Conservation (phyloP, 2,888 invertebrate species). For the Pandemis corylana region DNA sequence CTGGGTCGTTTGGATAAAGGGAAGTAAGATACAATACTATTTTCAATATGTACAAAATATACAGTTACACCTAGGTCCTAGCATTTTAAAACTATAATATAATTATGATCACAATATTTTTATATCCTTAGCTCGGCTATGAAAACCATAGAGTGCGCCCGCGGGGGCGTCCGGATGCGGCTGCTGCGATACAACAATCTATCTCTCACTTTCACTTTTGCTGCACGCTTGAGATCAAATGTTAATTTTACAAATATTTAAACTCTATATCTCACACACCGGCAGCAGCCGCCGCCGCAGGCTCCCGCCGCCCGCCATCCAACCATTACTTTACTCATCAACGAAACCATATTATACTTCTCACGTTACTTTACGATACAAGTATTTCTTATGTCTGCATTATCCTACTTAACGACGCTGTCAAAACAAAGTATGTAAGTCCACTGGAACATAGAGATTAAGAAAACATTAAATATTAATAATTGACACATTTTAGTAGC, state of each 20-base stretch:
- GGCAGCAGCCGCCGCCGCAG: constrained; percentile 67
- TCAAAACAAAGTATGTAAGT: constrained; percentile 49
- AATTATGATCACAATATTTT: constrained; percentile 85
- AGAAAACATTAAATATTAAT: constrained; percentile 60
- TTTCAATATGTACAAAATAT: constrained; percentile 86
- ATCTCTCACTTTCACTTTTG: constrained; percentile 79
- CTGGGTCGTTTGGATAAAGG: constrained; percentile 84
- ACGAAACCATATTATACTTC: constrained; percentile 83
- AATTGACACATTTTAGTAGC: constrained; percentile 56
- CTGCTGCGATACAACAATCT: constrained; percentile 72
- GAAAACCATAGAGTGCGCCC: constrained; percentile 59
- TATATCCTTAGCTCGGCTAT: constrained; percentile 77
- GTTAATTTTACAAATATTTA: constrained; percentile 81
- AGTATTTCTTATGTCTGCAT: constrained; percentile 59
- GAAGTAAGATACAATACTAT: constrained; percentile 85
- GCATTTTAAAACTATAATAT: constrained; percentile 80
- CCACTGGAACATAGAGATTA: constrained; percentile 55
- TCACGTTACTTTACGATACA: constrained; percentile 58
- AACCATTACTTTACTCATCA: constrained; percentile 40
- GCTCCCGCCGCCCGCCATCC: constrained; percentile 35
- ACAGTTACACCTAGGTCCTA: constrained; percentile 81
- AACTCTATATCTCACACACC: constrained; percentile 79
- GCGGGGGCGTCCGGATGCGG: constrained; percentile 61
- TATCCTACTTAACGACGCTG: constrained; percentile 52
- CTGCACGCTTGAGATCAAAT: constrained; percentile 85